Base-by-base conservation (phyloP, 2,113 vertebrate genomes). In the Gallinago media region DNA sequence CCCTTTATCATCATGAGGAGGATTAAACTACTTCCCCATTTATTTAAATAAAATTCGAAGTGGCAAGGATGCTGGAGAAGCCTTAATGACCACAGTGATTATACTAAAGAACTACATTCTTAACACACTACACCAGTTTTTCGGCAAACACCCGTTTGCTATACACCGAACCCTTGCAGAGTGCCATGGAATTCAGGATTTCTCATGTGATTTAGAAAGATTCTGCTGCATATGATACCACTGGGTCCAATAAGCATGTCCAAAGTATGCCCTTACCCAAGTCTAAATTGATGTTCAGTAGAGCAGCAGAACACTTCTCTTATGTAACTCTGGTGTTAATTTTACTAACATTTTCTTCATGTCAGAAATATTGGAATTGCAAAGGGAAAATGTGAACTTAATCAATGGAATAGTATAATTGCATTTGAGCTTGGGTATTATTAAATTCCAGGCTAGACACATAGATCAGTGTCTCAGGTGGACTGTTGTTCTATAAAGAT, bases 1-100 rank as follows among this genome's bases (percentile, higher is more conserved):
- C 85, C 79, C 87, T 95, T 95, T 85, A 73, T 73, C 72, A 88
- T 38, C 90, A 75, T 40, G 31, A 86, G 44, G 40, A 93, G 31
- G 31, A 91, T 73, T 84, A 74, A 88, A 81, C 59, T 78, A 71
- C 47, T 91, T 90, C 68, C 32, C 75, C 54, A 23, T 92, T 85
- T 86, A 75, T 83, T 85, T 72, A 84, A 94, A 71, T 49, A 84
- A 88, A 86, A 81, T 46, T 84, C 34, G 23, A 78, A 92, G 85
- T 46, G 17, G 13, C 34, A 26, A 61, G 49, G 70, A 42, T 82
- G 17, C 47, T 56, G 47, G 42, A 81, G 52, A 93, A 89, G 56
- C 44, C 20, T 75, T 87, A 68, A 59, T 44, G 56, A 71, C 27
- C 40, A 40, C 23, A 19, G 27, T 29, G 23, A 23, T 83, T 63